Percentiles rank a stretch among this genome's conserved stretches.
phyloP scores from a whole-genome alignment of 1,140 invertebrate species.

The Musca vetustissima region DNA sequence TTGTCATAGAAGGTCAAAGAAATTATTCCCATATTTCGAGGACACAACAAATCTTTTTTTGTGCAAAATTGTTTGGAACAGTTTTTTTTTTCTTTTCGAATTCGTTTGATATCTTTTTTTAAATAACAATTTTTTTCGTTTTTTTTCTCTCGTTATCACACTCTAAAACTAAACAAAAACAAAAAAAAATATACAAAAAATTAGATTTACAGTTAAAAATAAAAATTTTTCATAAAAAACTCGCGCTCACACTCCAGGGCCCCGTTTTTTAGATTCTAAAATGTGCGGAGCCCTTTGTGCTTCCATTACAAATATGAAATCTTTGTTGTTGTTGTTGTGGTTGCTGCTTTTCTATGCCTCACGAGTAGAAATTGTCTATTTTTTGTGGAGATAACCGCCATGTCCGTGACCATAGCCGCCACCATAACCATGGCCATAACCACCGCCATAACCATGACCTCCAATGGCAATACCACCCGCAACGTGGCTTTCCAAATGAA shows the following conservation, averaged over 20 bases:
- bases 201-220: constrained; percentile 17
- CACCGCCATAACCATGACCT: constrained; percentile 30
- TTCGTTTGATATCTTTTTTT: too few relatives aligned
- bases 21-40: neutral
- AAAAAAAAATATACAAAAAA: constrained; percentile 19
- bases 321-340: constrained; percentile 11
- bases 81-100: neutral
- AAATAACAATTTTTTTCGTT: constrained; percentile 8
- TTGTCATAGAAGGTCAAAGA: constrained; percentile 1
- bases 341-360: neutral
- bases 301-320: constrained; percentile 4
- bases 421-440: constrained; percentile 36
- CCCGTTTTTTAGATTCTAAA: constrained; percentile 23
- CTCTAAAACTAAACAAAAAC: constrained; percentile 22
- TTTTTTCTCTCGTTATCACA: constrained; percentile 14
- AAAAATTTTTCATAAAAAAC: constrained; percentile 31
- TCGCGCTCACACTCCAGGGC: neutral
- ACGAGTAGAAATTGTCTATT: constrained; percentile 42
- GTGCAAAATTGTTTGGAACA: neutral
- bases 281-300: neutral
- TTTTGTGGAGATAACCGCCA: constrained; percentile 49
- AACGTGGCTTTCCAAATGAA: constrained; percentile 56
- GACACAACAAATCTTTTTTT: constrained; percentile 8
- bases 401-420: constrained; percentile 35
- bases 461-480: constrained; percentile 36